Evolutionary conservation across 53 echinoderm and acorn worm species (phyloP), one percentile per base, ranked within the genome.

Genomic region (Zoroaster sp.): DNA sequence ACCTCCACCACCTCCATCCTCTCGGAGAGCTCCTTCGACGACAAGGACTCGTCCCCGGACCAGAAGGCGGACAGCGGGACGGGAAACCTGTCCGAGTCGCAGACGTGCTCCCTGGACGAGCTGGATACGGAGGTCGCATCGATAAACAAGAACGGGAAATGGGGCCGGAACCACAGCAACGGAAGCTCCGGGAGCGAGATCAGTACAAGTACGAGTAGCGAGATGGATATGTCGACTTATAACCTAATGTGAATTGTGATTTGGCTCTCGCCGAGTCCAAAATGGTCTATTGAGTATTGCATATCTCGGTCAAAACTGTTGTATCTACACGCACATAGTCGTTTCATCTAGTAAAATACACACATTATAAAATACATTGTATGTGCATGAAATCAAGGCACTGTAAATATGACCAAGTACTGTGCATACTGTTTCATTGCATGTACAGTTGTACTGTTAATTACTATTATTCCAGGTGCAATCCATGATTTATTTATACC

Each of bases 101-200:
- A 81, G 67, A 81, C 81, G 25, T 85, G 85, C 71, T 85, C 85
- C 35, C 47, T 71, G 68, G 88, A 88, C 30, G 88, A 88, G 28
- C 35, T 78, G 8, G 89, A 80, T 45, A 83, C 72, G 20, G 83
- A 90, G 43, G 83, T 74, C 25, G 83, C 90, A 5, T 36, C 83
- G 63, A 73, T 72, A n/a, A 83, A 23, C 13, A 28, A 35, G 41
- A 63, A 28, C 34, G 52, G 73, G 55, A 34, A 69, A n/a, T 72
- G 81, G 73, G 55, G 75, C 10, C 88, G 77, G 33, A 66, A 67
- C 76, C 75, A 59, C 35, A 72, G 80, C 82, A 55, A 80, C 41
- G 82, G 54, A 51, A 85, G 85, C 71, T 85, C 85, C 5, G 59
- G 82, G 81, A 87, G 90, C 47, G 90, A 89, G 59, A 89, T 80